phyloP scores from a whole-genome alignment of 2,797 vertebrate species.

The Urocyon cinereoargenteus region DNA sequence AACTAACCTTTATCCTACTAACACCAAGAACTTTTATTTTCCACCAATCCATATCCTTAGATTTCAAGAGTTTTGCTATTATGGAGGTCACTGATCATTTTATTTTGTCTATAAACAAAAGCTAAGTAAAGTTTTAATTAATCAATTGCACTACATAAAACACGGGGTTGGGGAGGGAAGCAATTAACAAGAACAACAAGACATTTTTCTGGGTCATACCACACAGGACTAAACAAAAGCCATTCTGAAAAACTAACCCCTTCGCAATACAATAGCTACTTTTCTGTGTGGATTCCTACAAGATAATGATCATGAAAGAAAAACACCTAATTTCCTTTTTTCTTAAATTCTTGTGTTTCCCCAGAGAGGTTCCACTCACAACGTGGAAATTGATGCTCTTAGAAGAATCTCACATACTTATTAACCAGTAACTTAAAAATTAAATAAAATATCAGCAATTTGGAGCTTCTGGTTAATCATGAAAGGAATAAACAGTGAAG shows the following conservation, averaged over 20 bases:
- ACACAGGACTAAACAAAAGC: constrained; percentile 59
- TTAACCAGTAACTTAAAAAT: constrained; percentile 61
- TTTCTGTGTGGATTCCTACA: constrained; percentile 47
- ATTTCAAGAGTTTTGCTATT: constrained; percentile 16
- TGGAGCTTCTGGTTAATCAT: constrained; percentile 41
- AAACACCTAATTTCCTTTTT: constrained; percentile 64
- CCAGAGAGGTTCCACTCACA: constrained; percentile 30
- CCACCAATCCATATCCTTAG: neutral
- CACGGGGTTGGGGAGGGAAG: neutral
- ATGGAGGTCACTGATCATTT: neutral
- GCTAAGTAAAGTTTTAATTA: constrained; percentile 25
- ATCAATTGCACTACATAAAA: constrained; percentile 49
- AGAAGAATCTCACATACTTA: constrained; percentile 47
- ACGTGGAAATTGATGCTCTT: constrained; percentile 35
- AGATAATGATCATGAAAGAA: constrained; percentile 63
- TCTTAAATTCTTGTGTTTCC: constrained; percentile 61
- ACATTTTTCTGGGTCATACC: neutral
- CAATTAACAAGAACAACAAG: constrained; percentile 29
- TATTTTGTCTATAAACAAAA: constrained; percentile 51
- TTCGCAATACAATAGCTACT: constrained; percentile 44
- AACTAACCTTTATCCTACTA: neutral
- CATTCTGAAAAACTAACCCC: neutral
- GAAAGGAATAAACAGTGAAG: constrained; percentile 43
- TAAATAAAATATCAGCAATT: constrained; percentile 38
- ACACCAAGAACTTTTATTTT: constrained; percentile 44